phyloP scores from a whole-genome alignment of 2,113 vertebrate genomes.

The Tupaia tana region DNA sequence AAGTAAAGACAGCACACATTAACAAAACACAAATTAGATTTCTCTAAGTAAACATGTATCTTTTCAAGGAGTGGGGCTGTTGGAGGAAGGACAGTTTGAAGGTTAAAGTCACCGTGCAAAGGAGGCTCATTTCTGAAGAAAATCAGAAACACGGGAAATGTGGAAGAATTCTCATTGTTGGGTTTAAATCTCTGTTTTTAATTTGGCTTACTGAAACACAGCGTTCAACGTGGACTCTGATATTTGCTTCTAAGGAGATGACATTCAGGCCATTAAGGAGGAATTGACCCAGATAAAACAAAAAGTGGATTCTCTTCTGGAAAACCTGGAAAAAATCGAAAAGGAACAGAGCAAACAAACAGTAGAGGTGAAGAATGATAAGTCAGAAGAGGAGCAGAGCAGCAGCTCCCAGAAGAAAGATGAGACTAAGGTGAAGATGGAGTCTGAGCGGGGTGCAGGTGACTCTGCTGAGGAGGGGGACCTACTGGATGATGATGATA shows the following conservation, averaged over 20 bases:
- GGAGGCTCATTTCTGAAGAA: slow-evolving; percentile 80
- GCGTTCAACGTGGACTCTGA: neutral
- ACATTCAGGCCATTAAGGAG: too few species aligned
- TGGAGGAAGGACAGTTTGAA: slow-evolving; percentile 89
- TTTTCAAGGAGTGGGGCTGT: slow-evolving; percentile 84
- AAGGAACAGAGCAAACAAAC: too few species aligned
- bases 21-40: slow-evolving; percentile 92
- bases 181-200: slow-evolving; percentile 82
- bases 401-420: too few species aligned
- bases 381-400: too few species aligned
- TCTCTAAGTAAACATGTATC: slow-evolving; percentile 90
- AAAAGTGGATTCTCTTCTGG: too few species aligned
- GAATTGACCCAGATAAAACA: too few species aligned
- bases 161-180: slow-evolving; percentile 82
- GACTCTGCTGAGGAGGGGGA: too few species aligned
- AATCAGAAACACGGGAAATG: slow-evolving; percentile 82
- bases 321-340: too few species aligned
- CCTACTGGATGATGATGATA: too few species aligned
- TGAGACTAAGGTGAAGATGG: too few species aligned
- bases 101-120: slow-evolving; percentile 86
- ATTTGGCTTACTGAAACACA: neutral
- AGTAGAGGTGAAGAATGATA: too few species aligned
- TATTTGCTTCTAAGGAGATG: neutral
- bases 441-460: too few species aligned
- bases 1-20: slow-evolving; percentile 89